Base-by-base conservation (phyloP, 2,797 vertebrate species). In the Scolopax rusticola region DNA sequence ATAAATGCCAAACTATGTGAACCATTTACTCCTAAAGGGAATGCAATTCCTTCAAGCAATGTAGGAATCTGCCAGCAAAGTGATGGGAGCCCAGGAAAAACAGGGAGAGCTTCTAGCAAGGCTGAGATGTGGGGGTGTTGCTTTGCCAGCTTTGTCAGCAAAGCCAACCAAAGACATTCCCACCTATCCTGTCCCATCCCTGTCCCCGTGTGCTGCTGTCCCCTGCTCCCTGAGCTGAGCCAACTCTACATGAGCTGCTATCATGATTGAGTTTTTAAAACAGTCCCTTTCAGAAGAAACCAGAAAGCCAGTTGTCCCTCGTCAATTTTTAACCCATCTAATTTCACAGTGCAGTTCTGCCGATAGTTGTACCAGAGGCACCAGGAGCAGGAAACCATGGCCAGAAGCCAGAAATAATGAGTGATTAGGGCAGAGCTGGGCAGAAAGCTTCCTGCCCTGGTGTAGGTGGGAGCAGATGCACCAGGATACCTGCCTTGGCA, bases 21-120 rank as follows among this genome's bases (percentile, higher is more conserved):
- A 80, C 71, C 33, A 32, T 80, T 77, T 85, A 77, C 64, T 95
- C 36, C 51, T 63, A 51, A 73, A 70, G 68, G 32, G 75, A 92
- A 87, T 28, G 18, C n/a, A 87, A 68, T 56, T 85, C 43, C 91
- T 95, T 82, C 56, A 70, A 85, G 82, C 47, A 51, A 13, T 38
- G 82, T n/a, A 64, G 77, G 53, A 78, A 84, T 68, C 36, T 84
- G 69, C 67, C 69, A 94, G 54, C 20, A 69, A 71, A 88, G 74
- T 15, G 41, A 51, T 56, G 33, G 41, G 33, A 84, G 48, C 36
- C 53, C 4, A 1, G 65, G 56, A 93, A 81, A 45, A 65, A 25
- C 3, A 45, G 30, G 68, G 51, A 25, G 33, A 71, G 36, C n/a
- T 84, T 80, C 69, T 43, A 56, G 40, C 1, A 2, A 30, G 36